Percentiles rank a stretch among this genome's conserved stretches.
Evolutionary conservation across 2,797 vertebrate species (phyloP).

Genomic region (Florisuga fusca): DNA sequence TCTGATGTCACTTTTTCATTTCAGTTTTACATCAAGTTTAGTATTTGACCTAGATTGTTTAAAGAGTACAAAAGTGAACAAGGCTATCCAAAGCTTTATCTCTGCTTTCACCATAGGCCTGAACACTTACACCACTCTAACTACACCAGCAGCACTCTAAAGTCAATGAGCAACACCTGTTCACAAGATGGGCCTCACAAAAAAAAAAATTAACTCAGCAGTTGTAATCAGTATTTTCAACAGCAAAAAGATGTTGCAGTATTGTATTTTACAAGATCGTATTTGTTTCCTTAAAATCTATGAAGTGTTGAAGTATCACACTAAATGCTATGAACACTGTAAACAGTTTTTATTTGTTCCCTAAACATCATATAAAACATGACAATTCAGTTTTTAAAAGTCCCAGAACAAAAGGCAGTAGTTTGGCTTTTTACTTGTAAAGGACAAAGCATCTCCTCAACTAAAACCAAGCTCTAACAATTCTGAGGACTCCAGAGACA

Average conservation of each 20-base stretch:
- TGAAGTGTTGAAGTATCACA: neutral
- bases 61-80: neutral
- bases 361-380: conserved; percentile 40
- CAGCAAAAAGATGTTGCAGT: neutral
- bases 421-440: conserved; percentile 63
- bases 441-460: conserved; percentile 56
- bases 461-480: conserved; percentile 23
- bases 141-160: neutral
- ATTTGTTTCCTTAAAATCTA: neutral
- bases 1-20: neutral
- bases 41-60: neutral
- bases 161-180: neutral
- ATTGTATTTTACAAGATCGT: neutral
- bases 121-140: neutral
- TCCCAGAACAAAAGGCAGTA: conserved; percentile 37
- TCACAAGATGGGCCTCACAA: neutral
- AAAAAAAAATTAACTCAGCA: neutral
- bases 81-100: neutral
- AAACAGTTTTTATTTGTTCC: conserved; percentile 40
- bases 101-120: neutral
- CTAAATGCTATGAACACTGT: neutral
- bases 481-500: conserved; percentile 29
- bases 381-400: conserved; percentile 20
- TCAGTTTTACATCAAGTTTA: neutral
- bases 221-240: neutral